Evolutionary conservation across 2,797 vertebrate genomes (phyloP).

Genomic region (Sebastes oblongus): DNA sequence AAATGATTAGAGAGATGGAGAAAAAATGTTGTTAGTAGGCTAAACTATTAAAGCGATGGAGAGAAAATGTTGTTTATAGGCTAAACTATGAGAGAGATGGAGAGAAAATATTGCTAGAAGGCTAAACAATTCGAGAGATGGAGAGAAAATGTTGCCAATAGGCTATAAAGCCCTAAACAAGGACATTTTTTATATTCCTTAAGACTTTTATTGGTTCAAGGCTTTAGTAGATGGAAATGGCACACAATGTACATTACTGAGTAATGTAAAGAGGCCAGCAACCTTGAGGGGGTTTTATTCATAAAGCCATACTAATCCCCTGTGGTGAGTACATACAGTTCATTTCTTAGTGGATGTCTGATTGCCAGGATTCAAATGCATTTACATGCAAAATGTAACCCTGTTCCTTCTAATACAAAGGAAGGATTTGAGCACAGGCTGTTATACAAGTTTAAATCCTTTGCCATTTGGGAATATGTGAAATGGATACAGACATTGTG

Average conservation of each 20-base stretch:
- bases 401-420: slow-evolving; percentile 42
- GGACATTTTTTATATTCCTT: slow-evolving; percentile 14
- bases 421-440: slow-evolving; percentile 44
- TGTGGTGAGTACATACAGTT: slow-evolving; percentile 9
- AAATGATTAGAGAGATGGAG: no score
- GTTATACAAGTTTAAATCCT: slow-evolving; percentile 57
- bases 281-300: background rate
- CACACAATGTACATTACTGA: background rate
- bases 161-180: slow-evolving; percentile 6
- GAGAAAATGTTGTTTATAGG: no score
- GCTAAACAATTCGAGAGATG: no score
- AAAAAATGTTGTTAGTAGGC: no score
- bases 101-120: no score
- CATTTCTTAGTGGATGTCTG: background rate
- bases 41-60: no score
- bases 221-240: slow-evolving; percentile 2
- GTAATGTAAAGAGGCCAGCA: slow-evolving; percentile 3
- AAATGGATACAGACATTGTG: slow-evolving; percentile 36
- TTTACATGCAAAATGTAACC: slow-evolving; percentile 48
- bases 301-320: slow-evolving; percentile 17
- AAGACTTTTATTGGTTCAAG: slow-evolving; percentile 4
- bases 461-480: slow-evolving; percentile 41
- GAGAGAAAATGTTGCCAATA: no score
- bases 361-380: slow-evolving; percentile 35
- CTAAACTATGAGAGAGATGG: fast-evolving